A percentile compares a stretch with the other conserved stretches of the same genome.
These are phyloP conservation scores for Coreoperca whiteheadi DNA, from an alignment of 2,113 vertebrate species.

Conservation along the genomic window DNA sequence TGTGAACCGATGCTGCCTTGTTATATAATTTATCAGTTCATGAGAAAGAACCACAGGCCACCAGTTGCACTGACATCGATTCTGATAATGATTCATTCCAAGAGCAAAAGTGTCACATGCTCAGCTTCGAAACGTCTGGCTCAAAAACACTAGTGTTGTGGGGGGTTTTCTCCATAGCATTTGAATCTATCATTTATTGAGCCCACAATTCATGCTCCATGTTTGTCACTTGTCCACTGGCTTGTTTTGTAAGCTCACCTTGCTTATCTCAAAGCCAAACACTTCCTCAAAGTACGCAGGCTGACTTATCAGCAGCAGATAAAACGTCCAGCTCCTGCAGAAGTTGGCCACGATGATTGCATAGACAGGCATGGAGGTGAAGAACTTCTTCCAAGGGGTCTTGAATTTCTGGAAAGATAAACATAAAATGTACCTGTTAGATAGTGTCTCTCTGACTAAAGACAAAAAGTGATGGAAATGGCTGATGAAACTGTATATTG, in stretches of 20 bases:
- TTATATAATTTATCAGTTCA: conserved; percentile 14
- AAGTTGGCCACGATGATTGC: conserved; percentile 99
- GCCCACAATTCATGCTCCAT: background rate
- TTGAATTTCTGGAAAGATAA: conserved; percentile 92
- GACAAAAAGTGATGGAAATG: background rate
- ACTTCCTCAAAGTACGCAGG: conserved; percentile 99
- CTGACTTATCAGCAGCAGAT: conserved; percentile 97
- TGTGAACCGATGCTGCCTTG: conserved; percentile 5
- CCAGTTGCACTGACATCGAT: conserved; percentile 29
- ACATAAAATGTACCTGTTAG: background rate
- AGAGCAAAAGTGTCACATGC: conserved; percentile 23
- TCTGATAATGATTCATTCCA: conserved; percentile 13
- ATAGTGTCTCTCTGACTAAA: background rate
- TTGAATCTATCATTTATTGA: background rate
- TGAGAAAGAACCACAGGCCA: conserved; percentile 7
- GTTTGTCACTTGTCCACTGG: background rate
- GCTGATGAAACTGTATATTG: background rate
- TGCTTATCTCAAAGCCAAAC: conserved; percentile 99
- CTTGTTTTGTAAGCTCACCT: conserved; percentile 82
- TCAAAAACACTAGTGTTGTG: background rate
- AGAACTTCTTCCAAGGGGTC: conserved; percentile 99
- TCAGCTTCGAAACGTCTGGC: background rate
- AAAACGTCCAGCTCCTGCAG: conserved; percentile 99
- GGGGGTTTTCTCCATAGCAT: background rate
- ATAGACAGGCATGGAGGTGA: conserved; percentile 99